Percentiles rank a stretch among this genome's conserved stretches.
Evolutionary conservation across 1,140 invertebrate species (phyloP).

Genomic region (Bathynomus jamesi): DNA sequence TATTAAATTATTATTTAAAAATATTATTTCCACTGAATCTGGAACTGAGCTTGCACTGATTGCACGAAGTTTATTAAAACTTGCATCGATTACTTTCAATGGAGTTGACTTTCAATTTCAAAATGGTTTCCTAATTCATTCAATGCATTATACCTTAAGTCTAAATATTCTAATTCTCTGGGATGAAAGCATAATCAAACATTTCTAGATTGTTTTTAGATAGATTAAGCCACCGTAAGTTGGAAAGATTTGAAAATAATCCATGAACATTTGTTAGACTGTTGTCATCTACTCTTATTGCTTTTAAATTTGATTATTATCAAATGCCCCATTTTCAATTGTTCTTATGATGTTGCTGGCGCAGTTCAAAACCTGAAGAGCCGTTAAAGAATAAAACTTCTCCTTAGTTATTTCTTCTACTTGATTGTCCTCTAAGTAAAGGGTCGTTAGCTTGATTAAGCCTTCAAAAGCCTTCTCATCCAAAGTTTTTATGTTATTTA

Average conservation of each 20-base stretch:
- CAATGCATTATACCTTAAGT: conserved; percentile 72
- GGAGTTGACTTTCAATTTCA: conserved; percentile 32
- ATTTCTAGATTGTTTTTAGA: conserved; percentile 79
- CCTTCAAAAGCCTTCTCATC: too few relatives aligned
- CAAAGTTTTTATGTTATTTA: too few relatives aligned
- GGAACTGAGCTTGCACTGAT: conserved; percentile 81
- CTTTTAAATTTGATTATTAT: conserved; percentile 75
- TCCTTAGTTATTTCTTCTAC: conserved; percentile 76
- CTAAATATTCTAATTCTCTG: conserved; percentile 80
- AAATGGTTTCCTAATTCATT: conserved; percentile 34
- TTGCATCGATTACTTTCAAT: conserved; percentile 33
- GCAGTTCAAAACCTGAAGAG: conserved; percentile 77
- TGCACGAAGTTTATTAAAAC: conserved; percentile 52
- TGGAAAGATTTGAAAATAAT: conserved; percentile 74
- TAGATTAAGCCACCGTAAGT: conserved; percentile 83
- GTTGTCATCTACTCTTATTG: conserved; percentile 79
- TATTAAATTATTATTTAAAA: conserved; percentile 83
- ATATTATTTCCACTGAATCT: conserved; percentile 75
- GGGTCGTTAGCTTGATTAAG: conserved; percentile 70
- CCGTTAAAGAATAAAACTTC: conserved; percentile 70
- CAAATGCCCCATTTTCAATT: conserved; percentile 76
- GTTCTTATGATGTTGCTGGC: conserved; percentile 75
- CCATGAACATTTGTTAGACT: conserved; percentile 73
- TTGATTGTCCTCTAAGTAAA: conserved; percentile 77
- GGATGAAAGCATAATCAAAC: conserved; percentile 87